Evolutionary conservation across 2,888 invertebrate genomes (phyloP).

Genomic region (Agrilus biguttatus): DNA sequence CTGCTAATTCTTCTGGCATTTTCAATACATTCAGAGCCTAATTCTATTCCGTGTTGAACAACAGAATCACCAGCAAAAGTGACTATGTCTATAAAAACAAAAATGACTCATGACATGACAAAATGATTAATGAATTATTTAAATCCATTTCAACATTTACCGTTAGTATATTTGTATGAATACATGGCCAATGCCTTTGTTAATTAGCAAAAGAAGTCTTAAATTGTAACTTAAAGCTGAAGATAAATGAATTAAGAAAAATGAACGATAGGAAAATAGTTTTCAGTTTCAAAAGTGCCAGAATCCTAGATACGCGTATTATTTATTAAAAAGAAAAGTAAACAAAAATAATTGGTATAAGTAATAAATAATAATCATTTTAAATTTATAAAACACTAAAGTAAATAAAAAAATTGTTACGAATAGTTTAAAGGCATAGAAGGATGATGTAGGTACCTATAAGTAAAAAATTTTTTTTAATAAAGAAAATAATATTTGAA

Average conservation of each 20-base stretch:
- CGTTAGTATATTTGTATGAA: too few species aligned
- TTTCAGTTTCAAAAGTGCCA: too few species aligned
- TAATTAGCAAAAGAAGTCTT: too few species aligned
- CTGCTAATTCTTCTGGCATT: slow-evolving; percentile 25
- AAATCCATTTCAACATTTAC: too few species aligned
- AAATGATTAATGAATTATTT: slow-evolving; percentile 1
- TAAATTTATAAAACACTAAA: neutral
- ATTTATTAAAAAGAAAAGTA: too few species aligned
- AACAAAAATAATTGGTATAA: too few species aligned
- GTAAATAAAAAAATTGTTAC: neutral
- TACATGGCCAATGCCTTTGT: too few species aligned
- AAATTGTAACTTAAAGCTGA: too few species aligned
- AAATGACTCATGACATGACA: slow-evolving; percentile 15
- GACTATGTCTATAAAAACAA: slow-evolving; percentile 15
- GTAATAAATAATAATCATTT: neutral
- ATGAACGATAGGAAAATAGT: too few species aligned
- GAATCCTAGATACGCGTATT: too few species aligned
- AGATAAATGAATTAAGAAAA: too few species aligned
- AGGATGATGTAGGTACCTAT: neutral
- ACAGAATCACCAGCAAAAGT: slow-evolving; percentile 20
- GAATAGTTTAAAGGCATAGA: neutral
- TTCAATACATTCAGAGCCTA: slow-evolving; percentile 49
- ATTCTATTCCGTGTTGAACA: slow-evolving; percentile 45
- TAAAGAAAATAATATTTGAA: neutral
- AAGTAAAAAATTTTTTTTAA: neutral